Conservation (phyloP, 1,140 invertebrate species). For the Sminthurinus signatus region DNA sequence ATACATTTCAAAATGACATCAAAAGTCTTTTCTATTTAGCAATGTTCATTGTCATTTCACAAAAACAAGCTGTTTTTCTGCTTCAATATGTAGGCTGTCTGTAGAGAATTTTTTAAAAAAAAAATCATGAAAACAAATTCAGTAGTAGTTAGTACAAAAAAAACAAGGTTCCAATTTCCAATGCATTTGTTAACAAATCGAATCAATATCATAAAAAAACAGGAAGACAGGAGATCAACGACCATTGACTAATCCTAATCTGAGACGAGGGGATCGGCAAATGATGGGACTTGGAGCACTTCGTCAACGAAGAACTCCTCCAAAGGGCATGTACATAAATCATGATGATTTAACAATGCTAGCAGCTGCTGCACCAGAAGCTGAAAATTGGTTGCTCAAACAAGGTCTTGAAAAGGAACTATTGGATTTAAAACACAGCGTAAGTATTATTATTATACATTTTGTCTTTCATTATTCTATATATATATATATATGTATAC, state of each 20-base stretch:
- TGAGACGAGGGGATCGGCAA: slow-evolving; percentile 45
- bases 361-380: slow-evolving; percentile 61
- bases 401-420: slow-evolving; percentile 88
- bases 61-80: too few species aligned
- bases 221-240: slow-evolving; percentile 54
- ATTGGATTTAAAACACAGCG: slow-evolving; percentile 87
- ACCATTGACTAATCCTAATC: slow-evolving; percentile 59
- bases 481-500: too few species aligned
- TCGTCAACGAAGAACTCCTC: slow-evolving; percentile 83
- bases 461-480: too few species aligned
- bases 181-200: too few species aligned
- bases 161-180: too few species aligned
- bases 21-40: too few species aligned
- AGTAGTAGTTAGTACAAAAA: neutral
- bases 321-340: slow-evolving; percentile 93
- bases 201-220: neutral
- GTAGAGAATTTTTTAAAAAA: too few species aligned
- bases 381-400: slow-evolving; percentile 75
- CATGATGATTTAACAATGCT: slow-evolving; percentile 88
- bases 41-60: too few species aligned
- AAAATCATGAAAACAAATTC: neutral
- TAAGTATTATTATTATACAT: too few species aligned
- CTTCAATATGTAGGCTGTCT: too few species aligned
- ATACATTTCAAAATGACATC: too few species aligned
- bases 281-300: slow-evolving; percentile 46